Base-by-base conservation (phyloP, 2,888 invertebrate species). In the Cyclophora punctaria region DNA sequence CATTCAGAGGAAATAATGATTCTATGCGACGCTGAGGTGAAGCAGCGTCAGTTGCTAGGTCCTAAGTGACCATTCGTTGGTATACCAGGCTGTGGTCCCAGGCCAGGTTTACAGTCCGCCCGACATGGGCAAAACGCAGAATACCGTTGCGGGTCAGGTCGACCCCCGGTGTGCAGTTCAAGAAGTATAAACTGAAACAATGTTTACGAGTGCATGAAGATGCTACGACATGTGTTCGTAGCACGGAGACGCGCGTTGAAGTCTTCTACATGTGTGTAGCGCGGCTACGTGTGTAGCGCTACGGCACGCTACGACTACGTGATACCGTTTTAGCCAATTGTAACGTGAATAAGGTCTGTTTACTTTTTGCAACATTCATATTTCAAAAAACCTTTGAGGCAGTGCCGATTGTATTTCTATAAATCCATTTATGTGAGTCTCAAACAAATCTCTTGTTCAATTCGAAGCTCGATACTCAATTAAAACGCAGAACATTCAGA, bases 401-500 rank as follows among this genome's bases (percentile, higher is more conserved):
- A 4, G 4, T 43, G 3, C 5, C 7, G 42, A 7, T 43, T 20
- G 20, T 20, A 20, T 20, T 7, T 4, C 3, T 41, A 55, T 54
- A 47, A 49, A 52, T 48, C 20, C 45, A 56, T 51, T 51, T 43
- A 50, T 45, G 49, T 55, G 60, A 52, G 51, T 56, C 58, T 51
- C 51, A 7, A 55, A 49, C 41, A 49, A 57, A 47, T 53, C 56
- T 55, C 55, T 53, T 50, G 52, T 56, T 49, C 57, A 56, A 50
- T 53, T 52, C 58, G 20, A 57, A 57, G 44, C 48, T 58, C 58
- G 63, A 66, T 58, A 63, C 62, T 65, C 65, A 66, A 68, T 70
- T 67, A 72, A 70, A 66, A 60, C 60, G 53, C 53, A 66, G 69
- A 67, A 57, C 51, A 55, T 55, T 51, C 59, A 63, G 64, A 63